These are phyloP conservation scores for Erebia palarica DNA, from an alignment of 2,888 invertebrate genomes.

Conservation along the genomic window DNA sequence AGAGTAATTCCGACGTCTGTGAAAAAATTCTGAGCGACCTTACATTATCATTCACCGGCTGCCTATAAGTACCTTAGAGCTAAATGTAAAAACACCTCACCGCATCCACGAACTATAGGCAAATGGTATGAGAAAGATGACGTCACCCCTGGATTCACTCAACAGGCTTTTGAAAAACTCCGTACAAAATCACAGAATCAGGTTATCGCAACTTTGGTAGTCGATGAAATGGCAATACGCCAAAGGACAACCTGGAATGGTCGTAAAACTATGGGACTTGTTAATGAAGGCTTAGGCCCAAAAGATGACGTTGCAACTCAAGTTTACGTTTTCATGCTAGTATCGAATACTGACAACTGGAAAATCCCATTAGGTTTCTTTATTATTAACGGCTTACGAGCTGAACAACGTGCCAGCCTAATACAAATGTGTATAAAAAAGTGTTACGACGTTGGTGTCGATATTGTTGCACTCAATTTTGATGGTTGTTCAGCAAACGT, in stretches of 20 bases:
- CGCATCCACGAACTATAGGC: slow-evolving; percentile 17
- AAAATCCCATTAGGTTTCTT: slow-evolving; percentile 23
- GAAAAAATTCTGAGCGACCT: slow-evolving; percentile 19
- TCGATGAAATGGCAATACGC: slow-evolving; percentile 23
- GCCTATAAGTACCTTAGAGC: slow-evolving; percentile 22
- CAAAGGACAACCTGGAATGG: slow-evolving; percentile 23
- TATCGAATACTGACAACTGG: slow-evolving; percentile 22
- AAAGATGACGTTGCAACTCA: slow-evolving; percentile 22
- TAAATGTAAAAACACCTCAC: slow-evolving; percentile 17
- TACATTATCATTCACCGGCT: slow-evolving; percentile 21
- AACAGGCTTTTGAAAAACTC: slow-evolving; percentile 18
- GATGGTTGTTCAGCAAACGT: slow-evolving; percentile 9
- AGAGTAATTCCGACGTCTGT: slow-evolving; percentile 11
- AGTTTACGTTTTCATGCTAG: slow-evolving; percentile 24
- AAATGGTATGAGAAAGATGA: slow-evolving; percentile 23
- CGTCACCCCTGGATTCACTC: slow-evolving; percentile 16
- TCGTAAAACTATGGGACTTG: slow-evolving; percentile 18
- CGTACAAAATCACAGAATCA: slow-evolving; percentile 13
- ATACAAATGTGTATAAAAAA: slow-evolving; percentile 22
- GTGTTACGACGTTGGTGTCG: slow-evolving; percentile 18
- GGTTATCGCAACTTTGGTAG: slow-evolving; percentile 13
- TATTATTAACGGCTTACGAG: slow-evolving; percentile 22
- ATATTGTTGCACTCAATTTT: slow-evolving; percentile 24
- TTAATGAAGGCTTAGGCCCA: slow-evolving; percentile 24
- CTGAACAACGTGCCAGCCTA: slow-evolving; percentile 20